These are phyloP conservation scores for Sminthopsis crassicaudata DNA, from an alignment of 2,113 vertebrate genomes.

Conservation along the genomic window DNA sequence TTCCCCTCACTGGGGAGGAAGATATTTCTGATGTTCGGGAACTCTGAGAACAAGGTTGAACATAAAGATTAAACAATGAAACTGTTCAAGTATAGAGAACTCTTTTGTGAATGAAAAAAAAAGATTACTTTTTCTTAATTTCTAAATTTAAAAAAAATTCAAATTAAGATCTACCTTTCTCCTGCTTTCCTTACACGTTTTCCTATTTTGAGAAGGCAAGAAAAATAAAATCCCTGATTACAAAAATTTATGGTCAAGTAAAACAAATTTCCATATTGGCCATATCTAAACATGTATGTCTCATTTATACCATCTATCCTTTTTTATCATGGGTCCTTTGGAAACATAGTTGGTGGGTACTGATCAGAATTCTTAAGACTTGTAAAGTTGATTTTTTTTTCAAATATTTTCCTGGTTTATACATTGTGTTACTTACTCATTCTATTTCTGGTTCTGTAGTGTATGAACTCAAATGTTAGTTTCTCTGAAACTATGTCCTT, in stretches of 20 bases:
- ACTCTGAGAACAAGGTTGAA: neutral
- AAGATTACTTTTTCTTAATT: neutral
- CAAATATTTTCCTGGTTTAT: too few relatives aligned
- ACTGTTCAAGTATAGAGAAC: neutral
- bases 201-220: neutral
- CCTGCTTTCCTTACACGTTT: neutral
- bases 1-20: neutral
- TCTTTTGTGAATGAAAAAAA: neutral
- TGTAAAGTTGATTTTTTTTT: too few relatives aligned
- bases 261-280: neutral
- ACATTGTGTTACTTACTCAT: too few relatives aligned
- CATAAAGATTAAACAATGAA: neutral
- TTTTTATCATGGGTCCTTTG: too few relatives aligned
- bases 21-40: conserved; percentile 3
- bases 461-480: too few relatives aligned
- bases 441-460: too few relatives aligned
- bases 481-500: too few relatives aligned
- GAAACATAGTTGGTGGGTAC: too few relatives aligned
- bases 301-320: too few relatives aligned
- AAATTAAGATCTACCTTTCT: neutral
- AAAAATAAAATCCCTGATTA: neutral
- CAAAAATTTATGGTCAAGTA: neutral
- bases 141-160: too few relatives aligned
- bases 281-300: neutral
- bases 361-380: too few relatives aligned